Percentiles rank a stretch among this genome's conserved stretches.
Evolutionary conservation across 1,140 invertebrate species (phyloP).

Genomic region (Penaeus japonicus): DNA sequence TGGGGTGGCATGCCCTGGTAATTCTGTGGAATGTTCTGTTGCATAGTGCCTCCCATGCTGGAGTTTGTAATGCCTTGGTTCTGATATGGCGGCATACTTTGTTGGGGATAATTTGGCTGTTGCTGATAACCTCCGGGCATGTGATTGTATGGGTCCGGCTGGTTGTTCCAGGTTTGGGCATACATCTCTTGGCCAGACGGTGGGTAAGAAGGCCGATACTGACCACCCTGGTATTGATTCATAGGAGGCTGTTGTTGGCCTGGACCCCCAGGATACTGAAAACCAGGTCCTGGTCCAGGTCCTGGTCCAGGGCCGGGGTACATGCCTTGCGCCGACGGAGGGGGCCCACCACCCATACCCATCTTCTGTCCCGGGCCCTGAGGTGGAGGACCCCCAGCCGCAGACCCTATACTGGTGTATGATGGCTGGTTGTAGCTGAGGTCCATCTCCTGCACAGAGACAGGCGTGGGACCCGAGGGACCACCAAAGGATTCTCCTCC

Average conservation of each 20-base stretch:
- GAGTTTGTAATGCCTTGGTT: conserved; percentile 17
- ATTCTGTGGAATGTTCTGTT: conserved; percentile 58
- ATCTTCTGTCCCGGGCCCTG: conserved; percentile 40
- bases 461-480: conserved; percentile 50
- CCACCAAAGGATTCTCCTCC: conserved; percentile 53
- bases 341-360: conserved; percentile 33
- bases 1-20: conserved; percentile 54
- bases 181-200: conserved; percentile 49
- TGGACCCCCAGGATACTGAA: conserved; percentile 44
- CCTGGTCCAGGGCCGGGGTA: conserved; percentile 38
- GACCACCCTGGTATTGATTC: conserved; percentile 45
- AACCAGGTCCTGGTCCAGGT: conserved; percentile 39
- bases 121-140: conserved; percentile 38
- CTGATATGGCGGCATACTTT: conserved; percentile 34
- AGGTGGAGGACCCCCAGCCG: conserved; percentile 35
- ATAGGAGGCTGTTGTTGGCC: conserved; percentile 45
- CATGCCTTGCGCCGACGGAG: conserved; percentile 29
- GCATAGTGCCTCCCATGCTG: conserved; percentile 40
- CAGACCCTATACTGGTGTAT: conserved; percentile 43
- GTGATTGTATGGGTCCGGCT: conserved; percentile 44
- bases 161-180: conserved; percentile 33
- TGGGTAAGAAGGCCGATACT: conserved; percentile 41
- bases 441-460: conserved; percentile 50
- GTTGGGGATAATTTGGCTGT: conserved; percentile 25
- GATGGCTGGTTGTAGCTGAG: conserved; percentile 52